Evolutionary conservation across 2,113 vertebrate species (phyloP), one percentile per base, ranked within the genome.

Genomic region (Bubo bubo): DNA sequence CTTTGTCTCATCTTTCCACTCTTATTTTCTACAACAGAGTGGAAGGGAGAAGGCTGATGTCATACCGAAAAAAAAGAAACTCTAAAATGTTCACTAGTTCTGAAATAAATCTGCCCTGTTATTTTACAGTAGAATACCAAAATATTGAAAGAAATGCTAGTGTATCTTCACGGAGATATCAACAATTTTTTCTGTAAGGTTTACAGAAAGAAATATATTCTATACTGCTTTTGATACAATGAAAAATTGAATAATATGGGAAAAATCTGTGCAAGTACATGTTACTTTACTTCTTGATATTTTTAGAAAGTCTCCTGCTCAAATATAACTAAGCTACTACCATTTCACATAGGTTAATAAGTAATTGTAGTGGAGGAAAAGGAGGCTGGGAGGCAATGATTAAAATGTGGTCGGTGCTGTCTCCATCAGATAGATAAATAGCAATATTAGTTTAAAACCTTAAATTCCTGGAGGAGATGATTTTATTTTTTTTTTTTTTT

Each of bases 401-500:
- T 73, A 68, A 91, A 93, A 72, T 75, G 55, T 81, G 80, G 62
- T 79, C 4, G 11, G 56, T 89, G 63, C 35, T 75, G 76, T 59
- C 92, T 96, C 35, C 22, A 43, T 53, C 13, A 6, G 72, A 32
- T 5, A 80, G 68, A 90, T 89, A 80, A 96, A 94, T 86, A 92
- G 9, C 50, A 89, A 62, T 96, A 88, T 86, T 89, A 62, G 8
- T 95, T 96, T 94, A 81, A 97, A 98, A 89, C 88, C 35, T 37
- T 34, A 90, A 2, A 80, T 86, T 88, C 41, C 64, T 83, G 53
- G 26, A 88, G 72, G 52, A 89, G 52, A 53, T 8, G 7, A 59
- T 86, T 21, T 47, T 47, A 18, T 45, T 45, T 47, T 47, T 47
- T 77, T 35, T 47, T 77, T 35, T 77, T 67, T 37, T 3, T 4